phyloP scores from a whole-genome alignment of 1,140 invertebrate genomes.

The Ganaspis sp. region DNA sequence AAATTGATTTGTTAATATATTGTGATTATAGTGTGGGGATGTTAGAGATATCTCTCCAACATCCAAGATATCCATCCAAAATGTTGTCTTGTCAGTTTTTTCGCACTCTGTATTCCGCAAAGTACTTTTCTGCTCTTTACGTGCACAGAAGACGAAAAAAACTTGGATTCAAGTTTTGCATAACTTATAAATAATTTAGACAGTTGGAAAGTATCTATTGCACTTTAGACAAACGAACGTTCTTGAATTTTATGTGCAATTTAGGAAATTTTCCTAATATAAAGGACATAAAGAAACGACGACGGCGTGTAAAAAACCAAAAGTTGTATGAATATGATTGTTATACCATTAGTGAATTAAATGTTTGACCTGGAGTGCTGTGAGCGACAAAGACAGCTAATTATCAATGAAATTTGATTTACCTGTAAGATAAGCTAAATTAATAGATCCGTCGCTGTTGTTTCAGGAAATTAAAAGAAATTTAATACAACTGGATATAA shows the following conservation, averaged over 20 bases:
- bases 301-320: neutral
- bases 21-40: no score
- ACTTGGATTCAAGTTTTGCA: neutral
- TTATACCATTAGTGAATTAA: slow-evolving; percentile 3
- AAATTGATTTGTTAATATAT: no score
- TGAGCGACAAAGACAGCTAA: slow-evolving; percentile 5
- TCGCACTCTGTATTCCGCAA: no score
- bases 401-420: neutral
- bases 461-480: neutral
- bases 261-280: neutral
- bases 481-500: neutral
- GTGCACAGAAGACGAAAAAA: no score
- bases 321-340: slow-evolving; percentile 19
- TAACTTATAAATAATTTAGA: neutral
- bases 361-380: slow-evolving; percentile 1
- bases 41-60: no score
- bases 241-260: slow-evolving; percentile 11
- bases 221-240: neutral
- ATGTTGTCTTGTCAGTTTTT: no score
- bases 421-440: neutral
- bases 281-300: neutral
- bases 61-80: no score
- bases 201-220: neutral
- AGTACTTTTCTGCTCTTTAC: no score
- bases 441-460: neutral